These are phyloP conservation scores for Caenorhabditis japonica DNA, from an alignment of 2,888 invertebrate species.

Conservation along the genomic window DNA sequence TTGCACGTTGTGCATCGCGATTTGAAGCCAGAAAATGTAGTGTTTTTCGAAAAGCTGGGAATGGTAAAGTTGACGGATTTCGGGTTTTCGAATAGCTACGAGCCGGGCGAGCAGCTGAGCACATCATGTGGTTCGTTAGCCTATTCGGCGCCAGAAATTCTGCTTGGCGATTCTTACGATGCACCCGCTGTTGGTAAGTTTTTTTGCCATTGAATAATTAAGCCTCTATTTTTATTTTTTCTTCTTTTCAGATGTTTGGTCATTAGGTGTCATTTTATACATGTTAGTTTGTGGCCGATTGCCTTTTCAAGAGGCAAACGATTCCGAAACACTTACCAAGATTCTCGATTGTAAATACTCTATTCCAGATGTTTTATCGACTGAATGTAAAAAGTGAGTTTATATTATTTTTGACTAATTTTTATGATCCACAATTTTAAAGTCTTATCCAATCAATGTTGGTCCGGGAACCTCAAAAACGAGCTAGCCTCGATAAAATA, in stretches of 20 bases:
- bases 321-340: slow-evolving; percentile 98
- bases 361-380: slow-evolving; percentile 89
- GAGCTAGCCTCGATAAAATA: slow-evolving; percentile 90
- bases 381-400: slow-evolving; percentile 85
- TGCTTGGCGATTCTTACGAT: slow-evolving; percentile 97
- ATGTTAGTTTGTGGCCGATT: slow-evolving; percentile 98
- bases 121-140: slow-evolving; percentile 98
- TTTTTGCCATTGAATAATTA: too few relatives aligned
- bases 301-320: slow-evolving; percentile 98
- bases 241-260: slow-evolving; percentile 88
- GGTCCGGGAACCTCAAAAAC: slow-evolving; percentile 90
- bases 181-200: slow-evolving; percentile 93
- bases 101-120: slow-evolving; percentile 94
- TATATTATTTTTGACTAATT: background rate
- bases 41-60: slow-evolving; percentile 96
- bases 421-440: slow-evolving; percentile 50
- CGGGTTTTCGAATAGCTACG: slow-evolving; percentile 91
- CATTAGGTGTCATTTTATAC: slow-evolving; percentile 95
- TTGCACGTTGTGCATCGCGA: slow-evolving; percentile 90
- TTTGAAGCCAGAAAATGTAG: slow-evolving; percentile 98
- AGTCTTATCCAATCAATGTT: slow-evolving; percentile 93
- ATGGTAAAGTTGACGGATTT: slow-evolving; percentile 98
- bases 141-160: slow-evolving; percentile 98
- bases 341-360: slow-evolving; percentile 99
- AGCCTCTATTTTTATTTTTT: background rate